phyloP scores from a whole-genome alignment of 2,113 vertebrate genomes.

The Hemiprocne comata region DNA sequence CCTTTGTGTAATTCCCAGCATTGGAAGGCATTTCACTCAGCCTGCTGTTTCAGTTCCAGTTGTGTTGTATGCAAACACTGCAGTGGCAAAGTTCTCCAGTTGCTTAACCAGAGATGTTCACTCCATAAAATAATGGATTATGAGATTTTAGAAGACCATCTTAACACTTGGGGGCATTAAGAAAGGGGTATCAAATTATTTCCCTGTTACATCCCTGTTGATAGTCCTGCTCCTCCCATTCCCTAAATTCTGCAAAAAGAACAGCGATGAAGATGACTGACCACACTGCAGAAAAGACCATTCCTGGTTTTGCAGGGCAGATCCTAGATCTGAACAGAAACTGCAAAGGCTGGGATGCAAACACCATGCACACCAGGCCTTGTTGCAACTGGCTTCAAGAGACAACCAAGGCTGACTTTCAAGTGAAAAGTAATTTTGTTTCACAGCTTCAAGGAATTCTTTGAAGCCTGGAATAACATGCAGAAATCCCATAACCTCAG shows the following conservation, averaged over 20 bases:
- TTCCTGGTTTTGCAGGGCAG: neutral
- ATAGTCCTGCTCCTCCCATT: neutral
- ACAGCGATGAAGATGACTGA: neutral
- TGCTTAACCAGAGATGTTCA: neutral
- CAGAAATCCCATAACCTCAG: neutral
- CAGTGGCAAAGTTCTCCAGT: neutral
- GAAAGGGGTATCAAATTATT: neutral
- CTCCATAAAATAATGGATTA: neutral
- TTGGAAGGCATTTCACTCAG: neutral
- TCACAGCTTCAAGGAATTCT: neutral
- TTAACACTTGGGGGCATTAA: neutral
- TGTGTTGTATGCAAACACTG: neutral
- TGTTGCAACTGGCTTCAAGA: neutral
- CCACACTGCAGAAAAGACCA: neutral
- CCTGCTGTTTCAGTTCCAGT: neutral
- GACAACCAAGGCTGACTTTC: neutral
- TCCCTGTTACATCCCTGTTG: neutral
- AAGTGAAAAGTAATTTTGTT: neutral
- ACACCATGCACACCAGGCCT: neutral
- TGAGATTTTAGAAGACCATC: neutral
- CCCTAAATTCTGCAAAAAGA: neutral
- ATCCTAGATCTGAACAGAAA: neutral
- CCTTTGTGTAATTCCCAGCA: neutral
- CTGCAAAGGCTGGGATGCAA: neutral
- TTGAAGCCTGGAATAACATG: neutral